Evolutionary conservation across 2,888 invertebrate species (phyloP).

Genomic region (Cylindroiulus punctatus): DNA sequence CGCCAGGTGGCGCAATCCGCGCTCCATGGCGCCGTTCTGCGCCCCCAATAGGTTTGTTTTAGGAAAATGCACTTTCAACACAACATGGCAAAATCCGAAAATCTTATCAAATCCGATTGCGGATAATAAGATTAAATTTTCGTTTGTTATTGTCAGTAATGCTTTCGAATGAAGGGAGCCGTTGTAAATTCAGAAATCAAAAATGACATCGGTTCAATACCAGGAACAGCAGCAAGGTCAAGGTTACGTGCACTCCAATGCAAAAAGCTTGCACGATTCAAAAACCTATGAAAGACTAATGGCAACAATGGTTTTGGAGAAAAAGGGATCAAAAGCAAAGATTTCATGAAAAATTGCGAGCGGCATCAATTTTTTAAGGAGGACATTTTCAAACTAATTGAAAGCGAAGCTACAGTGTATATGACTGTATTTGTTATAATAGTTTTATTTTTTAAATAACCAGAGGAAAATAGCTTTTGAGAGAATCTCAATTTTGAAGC

Average conservation of each 20-base stretch:
- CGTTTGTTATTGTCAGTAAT: neutral
- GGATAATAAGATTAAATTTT: neutral
- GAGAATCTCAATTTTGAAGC: too few relatives aligned
- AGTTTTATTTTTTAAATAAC: too few relatives aligned
- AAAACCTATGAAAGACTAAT: neutral
- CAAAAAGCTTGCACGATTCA: too few relatives aligned
- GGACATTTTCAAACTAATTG: too few relatives aligned
- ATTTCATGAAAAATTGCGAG: too few relatives aligned
- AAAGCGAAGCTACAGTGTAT: too few relatives aligned
- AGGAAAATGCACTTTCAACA: neutral
- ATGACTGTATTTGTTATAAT: too few relatives aligned
- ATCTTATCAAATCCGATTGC: slow-evolving; percentile 10
- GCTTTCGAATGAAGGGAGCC: neutral
- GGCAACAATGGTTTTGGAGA: too few relatives aligned
- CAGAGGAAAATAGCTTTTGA: too few relatives aligned
- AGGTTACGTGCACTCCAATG: neutral
- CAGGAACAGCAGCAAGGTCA: neutral
- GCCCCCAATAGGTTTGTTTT: neutral
- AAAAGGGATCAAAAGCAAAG: too few relatives aligned
- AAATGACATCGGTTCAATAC: neutral
- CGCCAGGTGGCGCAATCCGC: neutral
- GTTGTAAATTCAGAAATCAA: neutral
- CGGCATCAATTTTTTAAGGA: too few relatives aligned
- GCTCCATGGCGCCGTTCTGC: neutral
- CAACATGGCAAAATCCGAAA: neutral